Base-by-base conservation (phyloP, 2,888 invertebrate genomes). In the Epirrhoe alternata region DNA sequence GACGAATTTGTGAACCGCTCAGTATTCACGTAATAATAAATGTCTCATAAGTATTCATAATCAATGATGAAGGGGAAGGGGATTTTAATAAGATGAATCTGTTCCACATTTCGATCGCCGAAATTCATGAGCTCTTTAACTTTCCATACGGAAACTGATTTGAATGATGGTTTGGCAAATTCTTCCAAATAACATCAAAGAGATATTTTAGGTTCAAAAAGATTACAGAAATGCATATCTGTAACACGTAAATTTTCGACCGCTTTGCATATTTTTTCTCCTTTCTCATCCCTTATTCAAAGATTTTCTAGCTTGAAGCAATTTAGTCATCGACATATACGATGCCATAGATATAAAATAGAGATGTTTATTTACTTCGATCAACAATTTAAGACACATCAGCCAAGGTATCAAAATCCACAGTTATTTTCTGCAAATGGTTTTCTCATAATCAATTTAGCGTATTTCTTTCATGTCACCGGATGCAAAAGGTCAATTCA, bases 401-500 rank as follows among this genome's bases (percentile, higher is more conserved):
- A 24, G 3, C 1, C 3, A 1, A 24, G 24, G 24, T 24, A 24
- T 24, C 24, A 24, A 24, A 24, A 24, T 24, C 24, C 1, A 24
- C 24, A 1, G 24, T 24, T 24, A n/a, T 24, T 1, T 35, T 35
- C 35, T 35, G 35, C 35, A 24, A 33, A 33, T 33, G 33, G 6
- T 7, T 7, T 31, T 42, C 45, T 47, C 16, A 14, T 16, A 6
- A 16, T 47, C 14, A 16, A 47, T 47, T 47, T 47, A 12, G 12
- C 17, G 17, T 10, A 8, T 45, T 47, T 49, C 33, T 47, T 49
- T 17, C 17, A 30, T 30, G 12, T 30, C 51, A 47, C 10, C n/a
- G 16, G 38, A 50, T 49, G 38, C 14, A 52, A 66, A 50, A 42
- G 66, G 53, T 52, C 51, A 56, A 4, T 6, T 57, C 7, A 76